Evolutionary conservation across 2,888 invertebrate species (phyloP).

Genomic region (Liopterus haemorrhoidalis): DNA sequence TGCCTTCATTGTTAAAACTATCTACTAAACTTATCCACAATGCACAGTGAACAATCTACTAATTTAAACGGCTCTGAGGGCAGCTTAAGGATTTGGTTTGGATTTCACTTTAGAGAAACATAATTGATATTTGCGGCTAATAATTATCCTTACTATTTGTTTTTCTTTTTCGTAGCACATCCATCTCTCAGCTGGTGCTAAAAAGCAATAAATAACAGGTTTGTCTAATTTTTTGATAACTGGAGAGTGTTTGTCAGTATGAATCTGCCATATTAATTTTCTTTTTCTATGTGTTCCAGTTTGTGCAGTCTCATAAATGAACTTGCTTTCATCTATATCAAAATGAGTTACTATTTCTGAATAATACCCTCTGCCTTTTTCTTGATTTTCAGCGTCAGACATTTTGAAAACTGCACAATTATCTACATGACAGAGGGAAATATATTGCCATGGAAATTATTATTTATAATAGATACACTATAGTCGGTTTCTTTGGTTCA

Average conservation of each 20-base stretch:
- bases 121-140: slow-evolving; percentile 1
- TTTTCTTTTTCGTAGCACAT: slow-evolving; percentile 58
- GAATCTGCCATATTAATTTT: slow-evolving; percentile 49
- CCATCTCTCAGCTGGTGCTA: slow-evolving; percentile 61
- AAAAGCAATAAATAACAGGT: slow-evolving; percentile 46
- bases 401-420: background rate
- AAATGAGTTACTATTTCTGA: slow-evolving; percentile 55
- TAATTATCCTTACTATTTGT: slow-evolving; percentile 49
- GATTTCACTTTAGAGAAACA: no score
- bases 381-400: background rate
- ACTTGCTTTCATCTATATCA: slow-evolving; percentile 43
- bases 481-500: no score
- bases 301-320: slow-evolving; percentile 31
- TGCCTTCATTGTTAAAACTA: no score
- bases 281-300: slow-evolving; percentile 47
- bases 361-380: slow-evolving; percentile 51
- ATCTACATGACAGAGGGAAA: background rate
- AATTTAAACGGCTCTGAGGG: no score
- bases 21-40: no score
- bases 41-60: no score
- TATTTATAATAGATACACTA: no score
- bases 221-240: slow-evolving; percentile 48
- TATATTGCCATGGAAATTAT: no score
- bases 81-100: no score
- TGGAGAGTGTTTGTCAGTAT: slow-evolving; percentile 54